These are phyloP conservation scores for Hydrolagus colliei DNA, from an alignment of 2,797 vertebrate species.

Conservation along the genomic window DNA sequence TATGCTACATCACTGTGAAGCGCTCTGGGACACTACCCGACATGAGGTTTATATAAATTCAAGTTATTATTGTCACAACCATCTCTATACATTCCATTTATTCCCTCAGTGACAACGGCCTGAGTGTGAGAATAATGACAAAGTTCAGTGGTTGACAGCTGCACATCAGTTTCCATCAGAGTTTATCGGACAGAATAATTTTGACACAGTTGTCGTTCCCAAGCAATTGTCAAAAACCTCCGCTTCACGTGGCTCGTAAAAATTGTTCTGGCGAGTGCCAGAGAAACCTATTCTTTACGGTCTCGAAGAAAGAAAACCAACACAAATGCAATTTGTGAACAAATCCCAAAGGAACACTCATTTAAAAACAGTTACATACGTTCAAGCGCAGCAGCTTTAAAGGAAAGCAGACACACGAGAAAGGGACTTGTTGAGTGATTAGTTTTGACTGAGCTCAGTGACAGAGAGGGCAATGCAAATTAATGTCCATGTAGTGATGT, in stretches of 20 bases:
- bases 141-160: neutral
- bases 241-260: neutral
- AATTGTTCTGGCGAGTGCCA: neutral
- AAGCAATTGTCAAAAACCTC: conserved; percentile 7
- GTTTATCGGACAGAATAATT: neutral
- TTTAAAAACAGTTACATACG: too few relatives aligned
- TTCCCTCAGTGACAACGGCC: neutral
- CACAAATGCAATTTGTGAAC: neutral
- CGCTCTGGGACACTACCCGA: too few relatives aligned
- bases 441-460: too few relatives aligned
- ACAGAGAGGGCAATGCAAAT: too few relatives aligned
- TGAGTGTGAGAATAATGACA: neutral
- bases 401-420: too few relatives aligned
- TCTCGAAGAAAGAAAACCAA: neutral
- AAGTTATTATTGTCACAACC: too few relatives aligned
- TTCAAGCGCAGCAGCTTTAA: too few relatives aligned
- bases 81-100: neutral
- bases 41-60: too few relatives aligned
- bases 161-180: neutral
- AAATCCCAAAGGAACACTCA: neutral
- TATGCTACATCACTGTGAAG: too few relatives aligned
- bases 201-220: neutral
- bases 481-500: too few relatives aligned
- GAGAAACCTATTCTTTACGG: neutral
- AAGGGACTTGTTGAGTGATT: too few relatives aligned